phyloP scores from a whole-genome alignment of 2,888 invertebrate genomes.

The Hemaris fuciformis region DNA sequence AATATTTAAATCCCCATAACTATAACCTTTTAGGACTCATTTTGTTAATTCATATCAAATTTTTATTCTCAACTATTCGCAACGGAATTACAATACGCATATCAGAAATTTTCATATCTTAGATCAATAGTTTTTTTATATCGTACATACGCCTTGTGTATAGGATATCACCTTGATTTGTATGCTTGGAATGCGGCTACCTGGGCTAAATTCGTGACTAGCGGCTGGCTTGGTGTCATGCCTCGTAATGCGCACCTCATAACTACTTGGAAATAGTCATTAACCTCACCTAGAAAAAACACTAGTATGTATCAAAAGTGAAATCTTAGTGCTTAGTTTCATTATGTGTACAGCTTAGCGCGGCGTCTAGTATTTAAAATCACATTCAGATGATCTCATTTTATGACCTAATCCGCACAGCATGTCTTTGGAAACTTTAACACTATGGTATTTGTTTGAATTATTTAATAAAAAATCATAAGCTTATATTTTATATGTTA shows the following conservation, averaged over 20 bases:
- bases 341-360: neutral
- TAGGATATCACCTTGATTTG: slow-evolving; percentile 9
- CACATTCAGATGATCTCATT: neutral
- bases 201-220: slow-evolving; percentile 42
- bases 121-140: neutral
- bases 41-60: no score
- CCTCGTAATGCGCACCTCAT: slow-evolving; percentile 38
- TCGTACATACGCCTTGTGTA: neutral
- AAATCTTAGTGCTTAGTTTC: neutral
- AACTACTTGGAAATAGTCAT: neutral
- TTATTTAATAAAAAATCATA: no score
- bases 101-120: neutral
- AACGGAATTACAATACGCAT: neutral
- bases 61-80: no score
- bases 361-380: neutral
- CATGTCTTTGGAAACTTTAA: neutral
- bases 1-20: no score
- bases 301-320: neutral
- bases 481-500: no score
- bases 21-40: no score
- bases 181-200: slow-evolving; percentile 48
- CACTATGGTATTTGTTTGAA: no score
- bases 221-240: slow-evolving; percentile 32
- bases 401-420: neutral
- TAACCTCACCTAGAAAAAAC: neutral